Conservation (phyloP, 2,888 invertebrate species). For the Andrena camellia region DNA sequence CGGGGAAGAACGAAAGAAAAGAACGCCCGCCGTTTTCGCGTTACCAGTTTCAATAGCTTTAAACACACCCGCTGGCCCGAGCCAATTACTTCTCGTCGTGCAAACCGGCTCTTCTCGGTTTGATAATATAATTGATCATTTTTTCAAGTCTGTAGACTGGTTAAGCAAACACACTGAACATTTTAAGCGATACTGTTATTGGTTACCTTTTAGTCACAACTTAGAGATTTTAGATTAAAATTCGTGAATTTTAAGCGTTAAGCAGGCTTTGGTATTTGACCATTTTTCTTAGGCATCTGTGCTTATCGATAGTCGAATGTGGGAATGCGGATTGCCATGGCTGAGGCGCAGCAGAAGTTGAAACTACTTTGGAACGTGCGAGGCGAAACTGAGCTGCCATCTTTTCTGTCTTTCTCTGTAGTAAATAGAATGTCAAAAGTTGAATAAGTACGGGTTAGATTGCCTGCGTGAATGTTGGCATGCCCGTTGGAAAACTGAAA, state of each 20-base stretch:
- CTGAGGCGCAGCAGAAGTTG: background rate
- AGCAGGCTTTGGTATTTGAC: background rate
- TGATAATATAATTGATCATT: background rate
- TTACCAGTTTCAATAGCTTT: slow-evolving; percentile 26
- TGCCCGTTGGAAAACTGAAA: slow-evolving; percentile 17
- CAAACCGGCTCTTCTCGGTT: background rate
- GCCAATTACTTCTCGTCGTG: slow-evolving; percentile 43
- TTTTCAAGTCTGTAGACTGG: too few relatives aligned
- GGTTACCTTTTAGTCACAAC: background rate
- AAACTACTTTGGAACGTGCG: too few relatives aligned
- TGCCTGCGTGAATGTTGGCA: background rate
- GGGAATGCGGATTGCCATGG: background rate
- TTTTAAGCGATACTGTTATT: background rate
- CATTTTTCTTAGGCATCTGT: background rate
- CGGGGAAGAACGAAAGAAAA: slow-evolving; percentile 42
- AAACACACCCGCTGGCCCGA: slow-evolving; percentile 10
- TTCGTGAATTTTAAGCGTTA: background rate
- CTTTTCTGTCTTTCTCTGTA: too few relatives aligned
- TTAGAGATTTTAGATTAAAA: background rate
- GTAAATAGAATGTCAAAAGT: too few relatives aligned
- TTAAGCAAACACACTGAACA: too few relatives aligned
- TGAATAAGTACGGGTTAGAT: too few relatives aligned
- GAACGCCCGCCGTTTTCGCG: slow-evolving; percentile 24
- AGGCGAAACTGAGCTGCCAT: too few relatives aligned
- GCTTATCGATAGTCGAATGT: slow-evolving; percentile 1